phyloP scores from a whole-genome alignment of 2,888 invertebrate genomes.

The Oeneis ivallda region DNA sequence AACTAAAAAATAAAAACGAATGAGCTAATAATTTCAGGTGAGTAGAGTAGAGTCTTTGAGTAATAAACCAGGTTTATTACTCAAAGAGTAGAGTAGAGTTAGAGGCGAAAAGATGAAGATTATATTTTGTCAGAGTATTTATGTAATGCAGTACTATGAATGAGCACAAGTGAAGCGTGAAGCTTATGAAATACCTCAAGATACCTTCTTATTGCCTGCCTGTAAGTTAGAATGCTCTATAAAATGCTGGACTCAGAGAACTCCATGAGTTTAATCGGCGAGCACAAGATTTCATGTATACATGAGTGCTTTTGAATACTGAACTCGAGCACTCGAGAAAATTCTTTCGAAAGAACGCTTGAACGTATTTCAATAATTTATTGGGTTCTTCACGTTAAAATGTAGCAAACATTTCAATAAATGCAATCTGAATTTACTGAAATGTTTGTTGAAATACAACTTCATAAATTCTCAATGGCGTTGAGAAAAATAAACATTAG shows the following conservation, averaged over 20 bases:
- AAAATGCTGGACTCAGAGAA: conserved; percentile 7
- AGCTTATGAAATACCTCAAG: conserved; percentile 4
- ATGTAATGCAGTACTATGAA: no score
- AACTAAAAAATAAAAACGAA: not conserved
- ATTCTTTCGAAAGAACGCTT: conserved; percentile 1
- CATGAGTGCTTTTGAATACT: conserved; percentile 1
- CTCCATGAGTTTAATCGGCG: not conserved
- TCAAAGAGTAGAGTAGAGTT: no score
- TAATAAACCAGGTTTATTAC: no score
- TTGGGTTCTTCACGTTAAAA: not conserved
- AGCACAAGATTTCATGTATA: not conserved
- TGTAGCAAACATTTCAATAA: not conserved
- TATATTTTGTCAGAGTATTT: not conserved
- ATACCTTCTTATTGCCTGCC: not conserved
- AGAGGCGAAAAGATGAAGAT: no score
- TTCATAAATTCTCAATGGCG: no score
- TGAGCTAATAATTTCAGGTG: not conserved
- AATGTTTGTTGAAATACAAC: no score
- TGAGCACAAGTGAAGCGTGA: not conserved
- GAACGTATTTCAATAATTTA: not conserved
- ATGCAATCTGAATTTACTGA: no score
- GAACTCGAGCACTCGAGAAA: not conserved
- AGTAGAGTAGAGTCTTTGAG: no score
- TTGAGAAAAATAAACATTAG: no score
- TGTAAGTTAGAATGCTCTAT: conserved; percentile 10